These are phyloP conservation scores for Chironomus riparius DNA, from an alignment of 2,888 invertebrate genomes.

Conservation along the genomic window DNA sequence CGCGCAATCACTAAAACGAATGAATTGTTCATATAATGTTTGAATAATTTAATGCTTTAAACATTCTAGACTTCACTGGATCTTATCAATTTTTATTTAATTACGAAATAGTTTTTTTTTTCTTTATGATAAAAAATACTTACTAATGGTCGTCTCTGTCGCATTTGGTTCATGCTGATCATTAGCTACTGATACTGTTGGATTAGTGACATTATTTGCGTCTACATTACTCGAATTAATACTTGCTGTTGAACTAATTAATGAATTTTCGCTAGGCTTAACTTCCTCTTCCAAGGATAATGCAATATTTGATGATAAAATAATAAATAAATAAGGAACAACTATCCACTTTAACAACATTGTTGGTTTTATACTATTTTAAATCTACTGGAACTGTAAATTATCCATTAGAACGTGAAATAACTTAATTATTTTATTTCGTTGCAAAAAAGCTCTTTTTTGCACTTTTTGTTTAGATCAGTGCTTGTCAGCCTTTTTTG, in stretches of 20 bases:
- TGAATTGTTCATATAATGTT: too few species aligned
- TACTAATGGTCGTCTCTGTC: background rate
- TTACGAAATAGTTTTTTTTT: too few species aligned
- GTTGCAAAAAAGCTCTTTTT: background rate
- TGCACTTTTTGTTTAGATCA: background rate
- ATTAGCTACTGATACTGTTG: background rate
- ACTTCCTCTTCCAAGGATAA: background rate
- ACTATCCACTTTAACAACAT: background rate
- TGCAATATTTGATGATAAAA: background rate
- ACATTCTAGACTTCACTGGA: too few species aligned
- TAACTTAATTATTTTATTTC: background rate
- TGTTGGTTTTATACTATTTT: background rate
- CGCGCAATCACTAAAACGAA: too few species aligned
- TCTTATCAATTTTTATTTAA: too few species aligned
- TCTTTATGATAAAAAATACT: background rate
- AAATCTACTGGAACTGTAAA: background rate
- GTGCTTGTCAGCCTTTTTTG: background rate
- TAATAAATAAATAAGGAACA: slow-evolving; percentile 4
- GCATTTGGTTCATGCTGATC: background rate
- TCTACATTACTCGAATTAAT: background rate
- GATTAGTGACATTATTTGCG: background rate
- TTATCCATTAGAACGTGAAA: background rate
- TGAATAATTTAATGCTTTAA: too few species aligned
- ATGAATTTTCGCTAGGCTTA: background rate
- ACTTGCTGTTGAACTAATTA: background rate